These are phyloP conservation scores for Sweltsa coloradensis DNA, from an alignment of 1,140 invertebrate species.

Conservation along the genomic window DNA sequence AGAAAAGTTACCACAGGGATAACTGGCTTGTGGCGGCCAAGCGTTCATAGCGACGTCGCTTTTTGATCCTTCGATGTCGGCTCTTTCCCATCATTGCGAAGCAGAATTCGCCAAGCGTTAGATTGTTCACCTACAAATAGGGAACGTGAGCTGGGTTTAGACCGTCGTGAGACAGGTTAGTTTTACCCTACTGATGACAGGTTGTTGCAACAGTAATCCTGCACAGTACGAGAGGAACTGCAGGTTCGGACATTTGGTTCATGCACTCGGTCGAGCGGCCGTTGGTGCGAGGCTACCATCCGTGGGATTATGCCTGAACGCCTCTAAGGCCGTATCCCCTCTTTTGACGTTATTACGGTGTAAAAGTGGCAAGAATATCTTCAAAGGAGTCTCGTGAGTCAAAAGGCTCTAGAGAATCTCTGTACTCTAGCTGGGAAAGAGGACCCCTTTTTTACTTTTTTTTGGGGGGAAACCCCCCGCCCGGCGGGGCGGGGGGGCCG, in stretches of 20 bases:
- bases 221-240: slow-evolving; percentile 62
- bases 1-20: slow-evolving; percentile 79
- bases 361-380: too few species aligned
- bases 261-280: slow-evolving; percentile 50
- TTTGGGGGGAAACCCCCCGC: too few species aligned
- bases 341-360: too few species aligned
- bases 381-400: too few species aligned
- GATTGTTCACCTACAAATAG: slow-evolving; percentile 69
- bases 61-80: slow-evolving; percentile 77
- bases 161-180: slow-evolving; percentile 71
- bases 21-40: slow-evolving; percentile 75
- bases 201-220: slow-evolving; percentile 37
- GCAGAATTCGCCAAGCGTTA: slow-evolving; percentile 72
- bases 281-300: slow-evolving; percentile 69
- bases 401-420: too few species aligned
- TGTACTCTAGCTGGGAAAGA: too few species aligned
- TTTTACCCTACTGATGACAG: slow-evolving; percentile 42
- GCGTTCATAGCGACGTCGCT: slow-evolving; percentile 73
- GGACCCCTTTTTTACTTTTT: too few species aligned
- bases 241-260: slow-evolving; percentile 69
- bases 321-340: slow-evolving; percentile 64
- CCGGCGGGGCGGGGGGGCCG: too few species aligned
- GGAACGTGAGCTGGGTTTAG: slow-evolving; percentile 69
- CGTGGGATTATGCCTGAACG: slow-evolving; percentile 72
- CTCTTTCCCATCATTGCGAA: slow-evolving; percentile 80